Evolutionary conservation across 92 coral and sea anemone genomes (phyloP).

Genomic region (Pocillopora grandis): DNA sequence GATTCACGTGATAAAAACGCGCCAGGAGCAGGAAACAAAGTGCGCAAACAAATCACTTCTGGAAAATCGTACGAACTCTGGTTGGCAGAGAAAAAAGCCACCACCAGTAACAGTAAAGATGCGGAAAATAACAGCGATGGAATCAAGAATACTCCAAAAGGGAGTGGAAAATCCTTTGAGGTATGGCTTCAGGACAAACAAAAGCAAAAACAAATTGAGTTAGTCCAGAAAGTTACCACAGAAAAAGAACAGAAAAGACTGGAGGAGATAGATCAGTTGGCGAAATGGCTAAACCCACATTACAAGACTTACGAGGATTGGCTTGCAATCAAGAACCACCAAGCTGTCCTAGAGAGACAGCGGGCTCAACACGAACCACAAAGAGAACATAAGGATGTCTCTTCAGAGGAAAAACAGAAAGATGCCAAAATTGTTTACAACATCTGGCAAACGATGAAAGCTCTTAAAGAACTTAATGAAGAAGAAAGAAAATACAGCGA

Average conservation of each 20-base stretch:
- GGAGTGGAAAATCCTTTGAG: conserved; percentile 78
- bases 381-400: conserved; percentile 28
- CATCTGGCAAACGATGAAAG: conserved; percentile 93
- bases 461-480: conserved; percentile 69
- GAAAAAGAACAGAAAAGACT: conserved; percentile 63
- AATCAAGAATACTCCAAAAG: conserved; percentile 34
- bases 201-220: conserved; percentile 70
- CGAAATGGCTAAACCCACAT: conserved; percentile 74
- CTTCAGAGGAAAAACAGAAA: conserved; percentile 70
- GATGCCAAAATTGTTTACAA: conserved; percentile 80
- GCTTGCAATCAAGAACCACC: conserved; percentile 81
- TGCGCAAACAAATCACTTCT: conserved; percentile 49
- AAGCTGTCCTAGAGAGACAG: conserved; percentile 69
- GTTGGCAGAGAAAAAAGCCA: conserved; percentile 78
- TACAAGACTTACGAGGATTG: conserved; percentile 92
- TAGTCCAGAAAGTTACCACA: conserved; percentile 73
- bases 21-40: conserved; percentile 24
- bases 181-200: conserved; percentile 88
- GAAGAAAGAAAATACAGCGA: conserved; percentile 80
- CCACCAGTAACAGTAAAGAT: conserved; percentile 26
- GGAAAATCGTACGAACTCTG: conserved; percentile 77
- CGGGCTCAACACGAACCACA: conserved; percentile 74
- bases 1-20: conserved; percentile 36
- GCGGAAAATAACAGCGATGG: conserved; percentile 12
- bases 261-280: conserved; percentile 57